Evolutionary conservation across 2,888 invertebrate genomes (phyloP).

Genomic region (Troides helena): DNA sequence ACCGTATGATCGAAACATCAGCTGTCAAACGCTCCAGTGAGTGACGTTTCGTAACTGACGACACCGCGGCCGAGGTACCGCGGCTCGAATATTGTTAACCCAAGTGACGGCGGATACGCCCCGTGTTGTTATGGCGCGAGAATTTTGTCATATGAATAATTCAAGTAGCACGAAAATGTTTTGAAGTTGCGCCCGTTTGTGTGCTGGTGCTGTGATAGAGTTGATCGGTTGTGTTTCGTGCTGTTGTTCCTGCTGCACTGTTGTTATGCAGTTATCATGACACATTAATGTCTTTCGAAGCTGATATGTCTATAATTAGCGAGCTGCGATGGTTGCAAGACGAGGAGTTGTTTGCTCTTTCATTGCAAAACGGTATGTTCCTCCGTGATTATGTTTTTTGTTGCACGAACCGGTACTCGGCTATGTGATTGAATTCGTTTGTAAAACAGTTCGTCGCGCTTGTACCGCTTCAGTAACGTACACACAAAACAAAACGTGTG

Average conservation of each 20-base stretch:
- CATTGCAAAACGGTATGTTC: slow-evolving; percentile 74
- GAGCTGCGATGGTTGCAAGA: slow-evolving; percentile 76
- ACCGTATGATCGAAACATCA: slow-evolving; percentile 58
- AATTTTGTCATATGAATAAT: slow-evolving; percentile 54
- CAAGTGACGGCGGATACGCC: slow-evolving; percentile 33
- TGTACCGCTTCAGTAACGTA: slow-evolving; percentile 8
- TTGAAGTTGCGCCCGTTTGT: slow-evolving; percentile 51
- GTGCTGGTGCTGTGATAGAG: slow-evolving; percentile 62
- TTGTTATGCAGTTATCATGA: slow-evolving; percentile 65
- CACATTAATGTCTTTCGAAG: slow-evolving; percentile 67
- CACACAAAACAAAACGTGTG: background rate
- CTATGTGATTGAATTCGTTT: slow-evolving; percentile 21
- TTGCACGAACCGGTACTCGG: slow-evolving; percentile 19
- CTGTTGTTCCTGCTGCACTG: slow-evolving; percentile 47
- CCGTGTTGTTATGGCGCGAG: slow-evolving; percentile 45
- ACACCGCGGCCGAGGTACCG: slow-evolving; percentile 42
- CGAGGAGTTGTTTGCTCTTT: slow-evolving; percentile 73
- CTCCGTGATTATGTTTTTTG: slow-evolving; percentile 31
- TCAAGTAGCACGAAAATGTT: slow-evolving; percentile 48
- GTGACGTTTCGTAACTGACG: slow-evolving; percentile 61
- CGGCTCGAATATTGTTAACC: slow-evolving; percentile 42
- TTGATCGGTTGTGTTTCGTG: slow-evolving; percentile 49
- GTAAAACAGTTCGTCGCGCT: slow-evolving; percentile 14
- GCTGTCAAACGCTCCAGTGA: slow-evolving; percentile 62
- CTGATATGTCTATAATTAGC: slow-evolving; percentile 78